A percentile compares a stretch with the other conserved stretches of the same genome.
These are phyloP conservation scores for Plodia interpunctella DNA, from an alignment of 1,140 invertebrate genomes.

Conservation along the genomic window DNA sequence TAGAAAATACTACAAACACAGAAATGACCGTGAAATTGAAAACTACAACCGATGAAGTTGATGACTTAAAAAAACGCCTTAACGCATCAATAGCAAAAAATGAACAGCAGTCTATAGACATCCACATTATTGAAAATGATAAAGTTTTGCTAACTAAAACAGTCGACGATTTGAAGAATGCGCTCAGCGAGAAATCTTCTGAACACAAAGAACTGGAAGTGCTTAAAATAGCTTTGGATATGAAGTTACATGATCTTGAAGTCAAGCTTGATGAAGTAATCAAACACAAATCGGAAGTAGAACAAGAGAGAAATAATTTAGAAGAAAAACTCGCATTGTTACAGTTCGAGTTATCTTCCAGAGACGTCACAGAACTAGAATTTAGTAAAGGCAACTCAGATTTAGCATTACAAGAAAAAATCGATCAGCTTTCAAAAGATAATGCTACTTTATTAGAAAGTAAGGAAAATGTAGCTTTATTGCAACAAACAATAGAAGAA, in stretches of 20 bases:
- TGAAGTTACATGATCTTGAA: conserved; percentile 47
- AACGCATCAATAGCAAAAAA: conserved; percentile 53
- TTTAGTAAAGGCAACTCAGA: conserved; percentile 27
- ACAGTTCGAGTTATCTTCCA: background rate
- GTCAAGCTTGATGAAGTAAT: conserved; percentile 38
- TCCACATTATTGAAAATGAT: conserved; percentile 70
- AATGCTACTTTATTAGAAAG: conserved; percentile 36
- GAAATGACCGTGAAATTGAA: conserved; percentile 55
- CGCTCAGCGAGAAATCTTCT: conserved; percentile 31
- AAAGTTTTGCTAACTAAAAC: conserved; percentile 66
- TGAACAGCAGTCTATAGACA: conserved; percentile 67
- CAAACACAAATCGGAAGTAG: conserved; percentile 45
- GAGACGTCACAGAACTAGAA: background rate
- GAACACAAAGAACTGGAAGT: conserved; percentile 43
- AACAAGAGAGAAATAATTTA: conserved; percentile 37
- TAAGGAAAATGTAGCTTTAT: conserved; percentile 23
- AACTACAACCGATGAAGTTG: conserved; percentile 48
- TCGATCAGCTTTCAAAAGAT: conserved; percentile 30
- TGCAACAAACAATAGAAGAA: conserved; percentile 40
- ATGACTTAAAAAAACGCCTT: conserved; percentile 60
- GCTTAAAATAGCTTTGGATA: conserved; percentile 38
- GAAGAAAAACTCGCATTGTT: conserved; percentile 19
- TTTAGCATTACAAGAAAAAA: conserved; percentile 24
- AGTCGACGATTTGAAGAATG: conserved; percentile 56
- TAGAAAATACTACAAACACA: conserved; percentile 42